Evolutionary conservation across 2,888 invertebrate species (phyloP), one percentile per base, ranked within the genome.

Genomic region (Stenotaenia linearis): DNA sequence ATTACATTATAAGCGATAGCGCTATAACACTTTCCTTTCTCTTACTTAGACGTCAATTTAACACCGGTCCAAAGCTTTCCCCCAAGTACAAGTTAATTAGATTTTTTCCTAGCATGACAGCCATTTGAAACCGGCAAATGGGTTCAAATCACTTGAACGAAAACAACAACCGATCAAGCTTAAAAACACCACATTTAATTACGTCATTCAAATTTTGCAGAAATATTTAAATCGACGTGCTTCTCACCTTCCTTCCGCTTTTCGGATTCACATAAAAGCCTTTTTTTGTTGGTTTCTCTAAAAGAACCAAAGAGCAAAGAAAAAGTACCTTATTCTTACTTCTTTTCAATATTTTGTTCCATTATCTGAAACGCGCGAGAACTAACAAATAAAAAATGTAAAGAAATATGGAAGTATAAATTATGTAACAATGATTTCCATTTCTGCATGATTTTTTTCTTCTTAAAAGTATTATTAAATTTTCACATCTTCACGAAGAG

Each of bases 1-100:
- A 69, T 69, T 69, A 69, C 69, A 69, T 69, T 69, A 69, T 69
- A 25, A 69, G 15, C 69, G 28, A 69, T 69, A 69, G 69, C 69
- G 25, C 69, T 28, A 28, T 69, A 69, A 69, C 23, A n/a, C 69
- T 12, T 50, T 50, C 50, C n/a, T 50, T 18, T 18, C 50, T 25
- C 7, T 69, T 69, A 28, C 15, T 25, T 69, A 28, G 69, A 69
- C 69, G 12, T 23, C 28, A 69, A 69, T 69, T 69, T n/a, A 69
- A 28, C 23, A 23, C 23, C 9, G 69, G 28, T 6, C 23, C 23
- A 69, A 69, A 28, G 10, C 28, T 12, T 25, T 69, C n/a, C 69
- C 23, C 69, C 23, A 69, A 69, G 25, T 25, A 28, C 69, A 69
- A 69, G 25, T 28, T 69, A 69, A 69, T 69, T 69, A 69, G 69